Conservation (phyloP, 2,888 invertebrate genomes). For the Drosophila limbata region DNA sequence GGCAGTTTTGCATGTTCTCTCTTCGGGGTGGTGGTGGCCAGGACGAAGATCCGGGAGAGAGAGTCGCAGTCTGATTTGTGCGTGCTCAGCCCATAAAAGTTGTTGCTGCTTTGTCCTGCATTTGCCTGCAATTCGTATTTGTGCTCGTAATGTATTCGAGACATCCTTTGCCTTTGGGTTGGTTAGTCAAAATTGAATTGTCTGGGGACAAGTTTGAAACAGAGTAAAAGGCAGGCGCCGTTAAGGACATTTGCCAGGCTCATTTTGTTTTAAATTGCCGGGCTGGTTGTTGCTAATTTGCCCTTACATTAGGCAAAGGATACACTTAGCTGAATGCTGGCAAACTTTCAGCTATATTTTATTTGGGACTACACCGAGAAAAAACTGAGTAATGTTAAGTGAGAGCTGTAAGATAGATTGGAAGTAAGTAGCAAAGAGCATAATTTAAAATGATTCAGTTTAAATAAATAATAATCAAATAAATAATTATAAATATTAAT, state of each 20-base stretch:
- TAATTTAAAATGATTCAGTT: not conserved
- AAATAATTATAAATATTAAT: no score
- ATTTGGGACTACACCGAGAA: constrained; percentile 24
- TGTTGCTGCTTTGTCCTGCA: constrained; percentile 17
- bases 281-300: constrained; percentile 80
- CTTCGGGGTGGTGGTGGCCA: constrained; percentile 24
- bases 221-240: constrained; percentile 61
- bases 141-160: constrained; percentile 1
- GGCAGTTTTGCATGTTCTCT: constrained; percentile 70
- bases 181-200: constrained; percentile 75
- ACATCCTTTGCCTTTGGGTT: constrained; percentile 44
- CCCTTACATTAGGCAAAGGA: constrained; percentile 58
- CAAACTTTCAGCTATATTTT: constrained; percentile 15
- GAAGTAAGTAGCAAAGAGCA: not conserved
- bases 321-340: constrained; percentile 34
- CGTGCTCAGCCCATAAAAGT: constrained; percentile 30
- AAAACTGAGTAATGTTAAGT: not conserved
- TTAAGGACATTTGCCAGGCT: constrained; percentile 49
- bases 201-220: constrained; percentile 77
- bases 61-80: constrained; percentile 53
- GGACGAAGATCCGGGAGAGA: constrained; percentile 1
- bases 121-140: constrained; percentile 34
- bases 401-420: rapidly evolving
- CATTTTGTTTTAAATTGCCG: constrained; percentile 66
- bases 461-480: not conserved